Evolutionary conservation across 64 coral and sea anemone genomes (phyloP).

Genomic region (Exaiptasia diaphana): DNA sequence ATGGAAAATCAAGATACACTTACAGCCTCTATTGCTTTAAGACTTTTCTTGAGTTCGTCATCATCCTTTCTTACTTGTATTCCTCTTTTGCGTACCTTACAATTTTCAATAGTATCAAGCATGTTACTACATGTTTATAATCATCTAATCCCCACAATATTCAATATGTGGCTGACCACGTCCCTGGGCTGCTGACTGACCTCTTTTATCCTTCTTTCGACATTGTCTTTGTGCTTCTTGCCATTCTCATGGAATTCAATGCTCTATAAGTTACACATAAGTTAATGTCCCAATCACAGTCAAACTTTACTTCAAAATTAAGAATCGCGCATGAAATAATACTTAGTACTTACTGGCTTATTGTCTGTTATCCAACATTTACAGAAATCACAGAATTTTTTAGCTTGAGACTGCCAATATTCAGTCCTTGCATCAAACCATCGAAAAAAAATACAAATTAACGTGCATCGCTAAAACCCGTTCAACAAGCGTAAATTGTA

Average conservation of each 20-base stretch:
- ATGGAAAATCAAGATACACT: no score
- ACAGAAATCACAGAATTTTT: slow-evolving; percentile 95
- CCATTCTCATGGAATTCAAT: slow-evolving; percentile 91
- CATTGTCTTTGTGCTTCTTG: slow-evolving; percentile 90
- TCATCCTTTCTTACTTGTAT: slow-evolving; percentile 47
- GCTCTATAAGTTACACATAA: slow-evolving; percentile 29
- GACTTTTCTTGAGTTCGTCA: slow-evolving; percentile 61
- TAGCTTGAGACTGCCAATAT: slow-evolving; percentile 97
- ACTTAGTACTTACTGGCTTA: slow-evolving; percentile 76
- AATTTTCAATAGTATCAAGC: background rate
- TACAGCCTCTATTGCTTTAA: slow-evolving; percentile 86
- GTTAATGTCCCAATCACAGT: background rate
- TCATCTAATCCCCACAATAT: no score
- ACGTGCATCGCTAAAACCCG: background rate
- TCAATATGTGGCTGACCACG: no score
- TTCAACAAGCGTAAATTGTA: background rate
- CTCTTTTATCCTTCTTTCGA: slow-evolving; percentile 74
- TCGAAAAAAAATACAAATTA: background rate
- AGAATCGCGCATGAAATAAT: background rate
- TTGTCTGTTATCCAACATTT: slow-evolving; percentile 99
- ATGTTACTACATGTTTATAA: background rate
- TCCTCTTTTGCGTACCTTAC: slow-evolving; percentile 79
- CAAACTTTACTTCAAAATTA: background rate
- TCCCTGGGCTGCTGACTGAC: no score
- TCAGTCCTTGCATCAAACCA: slow-evolving; percentile 68